phyloP scores from a whole-genome alignment of 2,888 invertebrate species.

The Seira ritae region DNA sequence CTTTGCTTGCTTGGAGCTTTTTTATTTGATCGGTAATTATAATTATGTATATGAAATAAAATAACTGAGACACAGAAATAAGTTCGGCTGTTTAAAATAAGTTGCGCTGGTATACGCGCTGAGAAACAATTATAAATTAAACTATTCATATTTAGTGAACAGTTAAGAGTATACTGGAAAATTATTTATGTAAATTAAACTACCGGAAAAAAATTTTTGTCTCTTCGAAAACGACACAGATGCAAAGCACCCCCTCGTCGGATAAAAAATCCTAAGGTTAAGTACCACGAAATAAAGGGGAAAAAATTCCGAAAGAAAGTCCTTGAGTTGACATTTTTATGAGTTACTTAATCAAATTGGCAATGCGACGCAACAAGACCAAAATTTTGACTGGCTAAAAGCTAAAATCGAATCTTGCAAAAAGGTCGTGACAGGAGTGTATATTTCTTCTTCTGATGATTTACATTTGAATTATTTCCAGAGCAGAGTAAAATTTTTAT shows the following conservation, averaged over 20 bases:
- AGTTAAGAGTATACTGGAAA: neutral
- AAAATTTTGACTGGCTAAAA: neutral
- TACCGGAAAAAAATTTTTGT: neutral
- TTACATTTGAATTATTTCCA: no score
- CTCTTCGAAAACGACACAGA: neutral
- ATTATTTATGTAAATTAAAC: no score
- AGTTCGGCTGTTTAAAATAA: conserved; percentile 58
- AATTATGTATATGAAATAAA: no score
- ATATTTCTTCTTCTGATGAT: no score
- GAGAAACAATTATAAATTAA: conserved; percentile 28
- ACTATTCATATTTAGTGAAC: no score
- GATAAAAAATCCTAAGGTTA: neutral
- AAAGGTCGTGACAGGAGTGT: no score
- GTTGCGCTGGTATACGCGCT: conserved; percentile 36
- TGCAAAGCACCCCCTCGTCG: neutral
- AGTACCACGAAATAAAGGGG: no score
- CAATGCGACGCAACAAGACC: neutral
- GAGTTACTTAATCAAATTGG: neutral
- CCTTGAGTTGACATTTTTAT: neutral
- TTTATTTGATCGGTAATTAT: no score
- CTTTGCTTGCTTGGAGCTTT: no score
- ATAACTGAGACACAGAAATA: conserved; percentile 61
- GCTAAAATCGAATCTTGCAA: no score
- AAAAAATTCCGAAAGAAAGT: no score
- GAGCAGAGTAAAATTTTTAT: no score